Evolutionary conservation across 2,888 invertebrate species (phyloP).

Genomic region (Cephus pygmeus): DNA sequence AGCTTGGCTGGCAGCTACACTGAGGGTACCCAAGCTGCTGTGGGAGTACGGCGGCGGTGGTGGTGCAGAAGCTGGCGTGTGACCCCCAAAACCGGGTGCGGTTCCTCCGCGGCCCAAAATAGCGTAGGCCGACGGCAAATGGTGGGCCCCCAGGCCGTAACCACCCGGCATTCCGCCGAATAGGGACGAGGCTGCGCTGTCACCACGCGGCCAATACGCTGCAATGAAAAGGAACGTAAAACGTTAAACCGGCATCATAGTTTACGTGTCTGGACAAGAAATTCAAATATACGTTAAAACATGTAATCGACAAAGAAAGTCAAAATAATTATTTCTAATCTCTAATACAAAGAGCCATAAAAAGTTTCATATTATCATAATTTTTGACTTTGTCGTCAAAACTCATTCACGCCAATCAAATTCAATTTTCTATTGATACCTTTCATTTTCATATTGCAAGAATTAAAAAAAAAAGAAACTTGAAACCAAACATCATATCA

Average conservation of each 20-base stretch:
- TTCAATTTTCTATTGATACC: not conserved
- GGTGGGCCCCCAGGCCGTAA: constrained; percentile 62
- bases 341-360: not conserved
- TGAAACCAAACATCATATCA: not conserved
- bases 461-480: not conserved
- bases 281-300: not conserved
- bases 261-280: not conserved
- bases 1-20: constrained; percentile 87
- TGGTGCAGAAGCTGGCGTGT: constrained; percentile 57
- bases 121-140: constrained; percentile 64
- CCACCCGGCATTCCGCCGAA: constrained; percentile 64
- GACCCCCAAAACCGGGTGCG: constrained; percentile 57
- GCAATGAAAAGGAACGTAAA: constrained; percentile 51
- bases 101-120: constrained; percentile 62
- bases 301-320: not conserved
- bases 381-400: not conserved
- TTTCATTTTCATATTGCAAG: not conserved
- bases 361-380: not conserved
- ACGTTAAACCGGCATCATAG: not conserved
- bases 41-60: constrained; percentile 62
- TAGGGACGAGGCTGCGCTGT: constrained; percentile 58
- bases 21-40: constrained; percentile 73
- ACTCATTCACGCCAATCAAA: not conserved
- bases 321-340: not conserved
- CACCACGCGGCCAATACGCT: constrained; percentile 87